These are phyloP conservation scores for Chironomus tentans DNA, from an alignment of 2,888 invertebrate species.

Conservation along the genomic window DNA sequence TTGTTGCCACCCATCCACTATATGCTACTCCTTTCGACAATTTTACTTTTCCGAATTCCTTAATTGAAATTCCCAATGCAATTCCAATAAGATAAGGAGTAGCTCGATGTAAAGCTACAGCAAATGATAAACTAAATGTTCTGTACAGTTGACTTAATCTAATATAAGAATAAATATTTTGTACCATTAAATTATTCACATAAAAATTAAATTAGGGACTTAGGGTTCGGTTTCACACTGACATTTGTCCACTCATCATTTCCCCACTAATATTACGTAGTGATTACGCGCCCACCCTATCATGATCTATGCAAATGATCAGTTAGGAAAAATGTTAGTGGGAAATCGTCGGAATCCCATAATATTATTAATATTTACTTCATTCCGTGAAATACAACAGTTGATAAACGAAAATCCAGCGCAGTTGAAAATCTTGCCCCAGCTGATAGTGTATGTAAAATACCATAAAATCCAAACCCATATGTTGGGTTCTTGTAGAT, in stretches of 20 bases:
- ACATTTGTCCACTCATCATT: too few relatives aligned
- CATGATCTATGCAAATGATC: too few relatives aligned
- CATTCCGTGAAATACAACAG: slow-evolving; percentile 59
- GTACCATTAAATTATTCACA: too few relatives aligned
- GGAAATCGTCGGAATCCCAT: too few relatives aligned
- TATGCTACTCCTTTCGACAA: slow-evolving; percentile 35
- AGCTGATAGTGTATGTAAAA: slow-evolving; percentile 49
- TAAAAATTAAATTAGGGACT: too few relatives aligned
- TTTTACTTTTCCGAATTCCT: slow-evolving; percentile 41
- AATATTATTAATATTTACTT: too few relatives aligned
- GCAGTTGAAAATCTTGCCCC: slow-evolving; percentile 55
- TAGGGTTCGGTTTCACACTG: too few relatives aligned
- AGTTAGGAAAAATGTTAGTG: too few relatives aligned
- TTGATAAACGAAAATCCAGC: slow-evolving; percentile 51
- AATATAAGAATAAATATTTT: neutral
- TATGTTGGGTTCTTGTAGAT: slow-evolving; percentile 48
- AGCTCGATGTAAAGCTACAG: slow-evolving; percentile 52
- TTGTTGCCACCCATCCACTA: slow-evolving; percentile 35
- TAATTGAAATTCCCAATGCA: slow-evolving; percentile 50
- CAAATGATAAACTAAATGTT: slow-evolving; percentile 56
- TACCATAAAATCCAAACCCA: slow-evolving; percentile 48
- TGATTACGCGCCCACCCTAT: too few relatives aligned
- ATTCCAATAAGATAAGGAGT: slow-evolving; percentile 58
- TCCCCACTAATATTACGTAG: too few relatives aligned
- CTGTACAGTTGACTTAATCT: slow-evolving; percentile 60